Base-by-base conservation (phyloP, 1,140 invertebrate species). In the Contarinia nasturtii region DNA sequence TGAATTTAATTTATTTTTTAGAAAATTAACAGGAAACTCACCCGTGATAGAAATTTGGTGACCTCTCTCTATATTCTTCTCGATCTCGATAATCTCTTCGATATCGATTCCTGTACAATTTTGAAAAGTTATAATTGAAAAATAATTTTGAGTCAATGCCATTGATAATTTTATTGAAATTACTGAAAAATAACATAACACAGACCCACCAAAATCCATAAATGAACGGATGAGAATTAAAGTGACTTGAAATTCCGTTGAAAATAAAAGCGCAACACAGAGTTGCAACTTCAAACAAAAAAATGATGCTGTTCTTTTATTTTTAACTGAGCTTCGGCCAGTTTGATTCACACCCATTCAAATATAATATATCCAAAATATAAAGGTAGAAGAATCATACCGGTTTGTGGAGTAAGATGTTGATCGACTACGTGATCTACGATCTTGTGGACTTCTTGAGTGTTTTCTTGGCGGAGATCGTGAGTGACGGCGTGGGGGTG, bases 401-500 rank as follows among this genome's bases (percentile, higher is more conserved):
- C 72, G 66, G 63, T 70, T 74, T 2, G 73, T 67, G 10, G 56
- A 55, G 47, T 63, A 65, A 15, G 70, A 70, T 12, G 66, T 63
- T 1, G 63, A 61, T 15, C 67, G 64, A 51, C 68, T 67, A 12
- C 70, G 61, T 15, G 59, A 58, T 21, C 54, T 48, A 53, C 69
- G 62, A 20, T 63, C 54, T 17, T 58, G 54, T 7, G 54, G 41
- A n/a, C 15, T 43, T 43, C 17, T n/a, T 19, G 41, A 43, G 18
- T 18, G 41, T 43, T 18, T 43, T 20, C 41, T 43, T 21, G 17
- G 51, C 1, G 66, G 66, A 3, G 66, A 65, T 51, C 64, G 54
- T 2, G 65, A 60, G 14, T 51, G 49, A 49, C 61, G 53, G 43
- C 64, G 58, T 43, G 61, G 66, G 10, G 54, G 55, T 0, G 61